Base-by-base conservation (phyloP, 2,113 vertebrate species). In the Megalops atlanticus region DNA sequence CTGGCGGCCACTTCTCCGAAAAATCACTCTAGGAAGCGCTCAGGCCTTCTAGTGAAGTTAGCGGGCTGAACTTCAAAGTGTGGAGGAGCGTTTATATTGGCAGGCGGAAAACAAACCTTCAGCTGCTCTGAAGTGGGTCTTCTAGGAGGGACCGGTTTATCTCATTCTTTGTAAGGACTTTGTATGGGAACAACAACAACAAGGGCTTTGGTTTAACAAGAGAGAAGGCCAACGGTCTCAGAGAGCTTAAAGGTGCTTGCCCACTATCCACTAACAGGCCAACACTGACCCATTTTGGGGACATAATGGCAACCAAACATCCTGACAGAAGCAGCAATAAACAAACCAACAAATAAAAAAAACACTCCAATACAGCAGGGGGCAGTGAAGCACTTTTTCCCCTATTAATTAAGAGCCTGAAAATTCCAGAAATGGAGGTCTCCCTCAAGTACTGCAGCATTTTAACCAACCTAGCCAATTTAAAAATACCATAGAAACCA, bases 1-100 rank as follows among this genome's bases (percentile, higher is more conserved):
- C 58, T 11, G 58, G n/a, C 58, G 11, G 58, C 58, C n/a, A 10
- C 58, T 75, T 45, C 71, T 40, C 38, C 38, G 71, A 40, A 73
- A 73, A 36, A 18, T 73, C 33, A 73, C 0, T 31, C 58, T 11
- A 11, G 58, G 58, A 64, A 64, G 31, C 24, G 58, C 73, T 31
- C 24, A 21, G 31, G 58, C 27, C 40, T 79, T 70, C 77, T 70
- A 27, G 64, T n/a, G 43, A 79, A 71, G 69, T 15, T 41, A n/a
- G 3, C 40, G n/a, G 6, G 21, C 24, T 45, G 24, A 2, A 15
- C 38, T 79, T 8, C 27, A 41, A 38, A 18, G 75, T 33, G 24
- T n/a, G 35, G 40, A 70, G 35, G 33, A 31, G 40, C 35, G 58
- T 77, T 77, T 78, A 75, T 35, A 21, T 27, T 52, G 68, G 38